A percentile compares a stretch with the other conserved stretches of the same genome.
These are phyloP conservation scores for Synergus japonicus DNA, from an alignment of 2,888 invertebrate species.

Conservation along the genomic window DNA sequence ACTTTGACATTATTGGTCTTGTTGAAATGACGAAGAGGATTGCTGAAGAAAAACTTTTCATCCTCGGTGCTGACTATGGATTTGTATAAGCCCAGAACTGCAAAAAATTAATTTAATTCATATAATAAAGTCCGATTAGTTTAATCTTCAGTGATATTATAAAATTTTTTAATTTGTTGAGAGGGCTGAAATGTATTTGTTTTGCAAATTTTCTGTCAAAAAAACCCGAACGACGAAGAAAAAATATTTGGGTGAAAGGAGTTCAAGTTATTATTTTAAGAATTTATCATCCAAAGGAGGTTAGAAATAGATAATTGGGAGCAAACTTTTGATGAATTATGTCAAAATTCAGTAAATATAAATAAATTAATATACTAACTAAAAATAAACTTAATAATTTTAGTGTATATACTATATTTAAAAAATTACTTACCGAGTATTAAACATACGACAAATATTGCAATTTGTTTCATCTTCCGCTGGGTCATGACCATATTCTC, in stretches of 20 bases:
- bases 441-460: conserved; percentile 68
- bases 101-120: conserved; percentile 46
- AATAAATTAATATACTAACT: conserved; percentile 11
- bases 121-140: background rate
- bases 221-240: no score
- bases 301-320: background rate
- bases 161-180: no score
- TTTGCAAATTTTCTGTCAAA: no score
- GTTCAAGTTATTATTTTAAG: no score
- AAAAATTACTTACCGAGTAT: conserved; percentile 68
- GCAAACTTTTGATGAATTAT: background rate
- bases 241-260: no score
- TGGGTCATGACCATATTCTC: conserved; percentile 69
- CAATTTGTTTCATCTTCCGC: conserved; percentile 74
- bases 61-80: conserved; percentile 73
- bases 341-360: background rate
- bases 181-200: no score
- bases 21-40: background rate
- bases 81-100: conserved; percentile 77
- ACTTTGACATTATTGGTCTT: conserved; percentile 38
- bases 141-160: no score
- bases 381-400: conserved; percentile 37
- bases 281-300: background rate
- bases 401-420: background rate
- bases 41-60: conserved; percentile 58